These are phyloP conservation scores for Nycteola revayana DNA, from an alignment of 2,888 invertebrate genomes.

Conservation along the genomic window DNA sequence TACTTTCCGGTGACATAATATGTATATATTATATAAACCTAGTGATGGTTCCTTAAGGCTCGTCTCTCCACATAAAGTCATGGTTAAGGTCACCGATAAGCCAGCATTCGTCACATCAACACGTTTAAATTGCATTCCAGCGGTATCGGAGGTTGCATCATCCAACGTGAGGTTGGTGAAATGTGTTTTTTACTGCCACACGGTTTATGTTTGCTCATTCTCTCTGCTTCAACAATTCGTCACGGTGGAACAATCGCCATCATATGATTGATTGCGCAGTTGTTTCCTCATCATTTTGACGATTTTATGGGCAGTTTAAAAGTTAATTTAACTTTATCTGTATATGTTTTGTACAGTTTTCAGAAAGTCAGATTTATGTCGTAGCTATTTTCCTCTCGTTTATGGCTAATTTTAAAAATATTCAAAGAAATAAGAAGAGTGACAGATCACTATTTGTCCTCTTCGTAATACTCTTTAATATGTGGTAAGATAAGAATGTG, in stretches of 20 bases:
- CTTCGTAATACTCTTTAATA: no score
- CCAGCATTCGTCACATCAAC: conserved; percentile 62
- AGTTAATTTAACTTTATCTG: no score
- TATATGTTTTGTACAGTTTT: no score
- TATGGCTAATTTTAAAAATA: no score
- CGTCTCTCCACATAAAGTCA: conserved; percentile 54
- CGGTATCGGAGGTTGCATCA: conserved; percentile 69
- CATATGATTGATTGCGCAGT: conserved; percentile 19
- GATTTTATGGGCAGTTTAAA: not conserved
- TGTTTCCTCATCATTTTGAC: conserved; percentile 9
- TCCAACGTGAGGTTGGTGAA: conserved; percentile 55
- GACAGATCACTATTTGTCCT: no score
- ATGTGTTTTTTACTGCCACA: conserved; percentile 34
- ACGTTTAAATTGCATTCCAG: conserved; percentile 72
- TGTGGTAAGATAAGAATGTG: no score
- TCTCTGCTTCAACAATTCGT: conserved; percentile 34
- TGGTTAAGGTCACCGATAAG: conserved; percentile 72
- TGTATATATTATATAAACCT: no score
- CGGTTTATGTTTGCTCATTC: conserved; percentile 33
- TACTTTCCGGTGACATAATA: no score
- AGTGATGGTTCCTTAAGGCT: no score
- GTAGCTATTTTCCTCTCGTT: no score
- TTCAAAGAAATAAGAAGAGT: no score
- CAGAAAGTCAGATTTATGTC: no score
- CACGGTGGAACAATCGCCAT: conserved; percentile 31